Base-by-base conservation (phyloP, 2,113 vertebrate genomes). In the Sinocyclocheilus rhinocerous region DNA sequence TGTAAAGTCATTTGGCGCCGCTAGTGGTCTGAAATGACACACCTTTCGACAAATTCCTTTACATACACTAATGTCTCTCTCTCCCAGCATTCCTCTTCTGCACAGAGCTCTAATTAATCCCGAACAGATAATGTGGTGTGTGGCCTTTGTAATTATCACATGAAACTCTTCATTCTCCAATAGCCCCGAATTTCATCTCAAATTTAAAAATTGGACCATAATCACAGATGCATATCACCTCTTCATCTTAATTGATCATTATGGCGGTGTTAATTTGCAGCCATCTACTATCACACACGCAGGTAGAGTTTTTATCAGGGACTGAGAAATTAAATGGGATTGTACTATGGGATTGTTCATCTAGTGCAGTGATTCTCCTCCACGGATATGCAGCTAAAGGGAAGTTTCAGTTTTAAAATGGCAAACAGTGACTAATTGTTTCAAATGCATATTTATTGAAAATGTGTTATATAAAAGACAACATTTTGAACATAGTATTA, bases 221-320 rank as follows among this genome's bases (percentile, higher is more conserved):
- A 93, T 93, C 93, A 89, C 83, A 55, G 48, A 42, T 67, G 63
- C 89, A 90, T 90, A 94, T 95, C 92, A 73, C 81, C 81, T 92
- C 36, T n/a, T 39, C 36, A 83, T 91, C 89, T 88, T 91, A 95
- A 95, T 92, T 94, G 92, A 94, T 94, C 94, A 95, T 94, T 93
- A 95, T 87, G 91, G 86, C 81, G 86, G 84, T 90, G 90, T 92
- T 93, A 91, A 93, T 94, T 92, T 88, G 78, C 81, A 42, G 91
- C 88, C 89, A 93, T 91, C 90, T 92, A 90, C 92, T 92, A 93
- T 93, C 89, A 92, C 89, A 92, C 90, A n/a, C 9, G 69, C 65
- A 93, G 87, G 85, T 83, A 90, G 84, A 84, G 89, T 90, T 93
- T 45, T 92, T 48, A 83, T 95, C 91, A 89, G 90, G 89, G 33